phyloP scores from a whole-genome alignment of 2,888 invertebrate species.

The Boloria euphrosyne region DNA sequence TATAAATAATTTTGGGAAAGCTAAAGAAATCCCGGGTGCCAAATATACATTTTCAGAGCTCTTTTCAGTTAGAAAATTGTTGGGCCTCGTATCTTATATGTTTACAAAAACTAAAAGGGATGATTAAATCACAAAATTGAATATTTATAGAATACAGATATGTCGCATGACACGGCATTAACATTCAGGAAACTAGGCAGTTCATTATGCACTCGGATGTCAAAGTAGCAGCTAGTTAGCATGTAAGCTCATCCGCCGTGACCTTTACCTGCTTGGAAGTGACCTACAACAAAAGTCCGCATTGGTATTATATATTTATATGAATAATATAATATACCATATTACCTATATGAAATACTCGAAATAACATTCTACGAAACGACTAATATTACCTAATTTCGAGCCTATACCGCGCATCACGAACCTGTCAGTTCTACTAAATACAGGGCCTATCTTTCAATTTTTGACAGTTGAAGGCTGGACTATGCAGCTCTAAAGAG shows the following conservation, averaged over 20 bases:
- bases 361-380: neutral
- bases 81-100: no score
- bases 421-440: conserved; percentile 23
- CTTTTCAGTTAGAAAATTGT: no score
- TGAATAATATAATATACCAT: neutral
- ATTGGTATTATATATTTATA: conserved; percentile 10
- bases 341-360: neutral
- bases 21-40: no score
- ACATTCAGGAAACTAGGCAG: conserved; percentile 13
- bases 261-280: conserved; percentile 20
- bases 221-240: conserved; percentile 14
- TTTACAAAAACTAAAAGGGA: no score
- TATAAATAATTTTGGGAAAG: no score
- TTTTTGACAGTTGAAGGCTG: conserved; percentile 34
- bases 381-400: conserved; percentile 6
- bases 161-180: neutral
- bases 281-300: conserved; percentile 18
- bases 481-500: conserved; percentile 37
- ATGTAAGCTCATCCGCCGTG: conserved; percentile 20
- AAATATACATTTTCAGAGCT: no score
- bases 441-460: conserved; percentile 31
- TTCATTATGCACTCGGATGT: conserved; percentile 18
- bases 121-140: no score
- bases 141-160: neutral
- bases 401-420: conserved; percentile 12